Evolutionary conservation across 2,888 invertebrate genomes (phyloP).

Genomic region (Caenorhabditis imperialis): DNA sequence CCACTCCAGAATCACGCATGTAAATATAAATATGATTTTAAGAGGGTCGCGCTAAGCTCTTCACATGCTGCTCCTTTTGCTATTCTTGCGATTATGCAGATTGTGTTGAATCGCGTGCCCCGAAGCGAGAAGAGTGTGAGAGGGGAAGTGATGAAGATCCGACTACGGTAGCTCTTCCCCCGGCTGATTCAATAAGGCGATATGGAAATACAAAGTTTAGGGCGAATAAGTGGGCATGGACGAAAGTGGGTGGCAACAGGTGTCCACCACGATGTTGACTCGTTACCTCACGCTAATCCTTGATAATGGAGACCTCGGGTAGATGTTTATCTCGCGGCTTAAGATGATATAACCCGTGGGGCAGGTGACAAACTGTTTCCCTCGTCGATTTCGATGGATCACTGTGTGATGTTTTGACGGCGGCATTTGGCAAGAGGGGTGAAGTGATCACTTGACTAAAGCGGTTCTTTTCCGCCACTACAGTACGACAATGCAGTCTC

Average conservation of each 20-base stretch:
- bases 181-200: too few species aligned
- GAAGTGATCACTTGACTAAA: slow-evolving; percentile 53
- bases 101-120: slow-evolving; percentile 56
- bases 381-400: neutral
- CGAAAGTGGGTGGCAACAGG: slow-evolving; percentile 45
- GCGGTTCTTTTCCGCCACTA: slow-evolving; percentile 41
- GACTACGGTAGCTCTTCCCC: too few species aligned
- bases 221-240: neutral
- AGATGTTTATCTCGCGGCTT: slow-evolving; percentile 47
- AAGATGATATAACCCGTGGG: slow-evolving; percentile 21
- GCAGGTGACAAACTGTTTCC: slow-evolving; percentile 15
- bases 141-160: slow-evolving; percentile 19
- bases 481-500: slow-evolving; percentile 38
- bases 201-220: too few species aligned
- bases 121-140: slow-evolving; percentile 31
- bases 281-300: slow-evolving; percentile 50
- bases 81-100: slow-evolving; percentile 54
- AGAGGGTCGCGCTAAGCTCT: slow-evolving; percentile 53
- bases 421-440: slow-evolving; percentile 5
- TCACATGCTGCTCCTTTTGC: slow-evolving; percentile 45
- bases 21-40: slow-evolving; percentile 48
- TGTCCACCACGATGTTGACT: slow-evolving; percentile 36
- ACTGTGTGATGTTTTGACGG: slow-evolving; percentile 31
- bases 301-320: slow-evolving; percentile 15
- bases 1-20: slow-evolving; percentile 43